Evolutionary conservation across 2,888 invertebrate genomes (phyloP).

Genomic region (Serrognathus titanus): DNA sequence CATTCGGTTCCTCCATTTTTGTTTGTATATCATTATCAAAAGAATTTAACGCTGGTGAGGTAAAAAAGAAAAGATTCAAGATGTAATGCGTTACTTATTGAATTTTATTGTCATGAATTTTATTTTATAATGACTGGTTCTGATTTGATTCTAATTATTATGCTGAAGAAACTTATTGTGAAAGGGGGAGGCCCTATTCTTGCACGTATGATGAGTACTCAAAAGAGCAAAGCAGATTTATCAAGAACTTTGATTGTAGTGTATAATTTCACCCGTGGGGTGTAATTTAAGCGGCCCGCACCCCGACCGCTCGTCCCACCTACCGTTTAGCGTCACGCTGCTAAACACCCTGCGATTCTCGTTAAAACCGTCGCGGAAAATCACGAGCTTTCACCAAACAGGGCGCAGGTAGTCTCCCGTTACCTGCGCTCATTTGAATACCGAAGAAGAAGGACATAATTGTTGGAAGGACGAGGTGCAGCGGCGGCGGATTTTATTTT

Average conservation of each 20-base stretch:
- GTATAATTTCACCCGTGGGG: not conserved
- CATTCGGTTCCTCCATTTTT: too few species aligned
- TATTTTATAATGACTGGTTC: too few species aligned
- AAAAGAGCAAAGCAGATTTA: not conserved
- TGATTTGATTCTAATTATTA: too few species aligned
- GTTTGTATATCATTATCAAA: too few species aligned
- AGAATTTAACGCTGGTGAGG: too few species aligned
- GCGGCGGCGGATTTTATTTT: not conserved
- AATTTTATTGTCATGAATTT: too few species aligned
- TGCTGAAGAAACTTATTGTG: not conserved
- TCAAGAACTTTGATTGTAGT: not conserved
- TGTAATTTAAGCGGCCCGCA: conserved; percentile 6
- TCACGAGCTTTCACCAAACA: not conserved
- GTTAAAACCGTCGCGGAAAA: not conserved
- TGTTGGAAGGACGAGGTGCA: not conserved
- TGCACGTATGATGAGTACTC: not conserved
- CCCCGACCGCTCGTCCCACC: conserved; percentile 5
- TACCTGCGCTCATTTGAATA: not conserved
- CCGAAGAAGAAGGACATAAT: not conserved
- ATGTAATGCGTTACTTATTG: too few species aligned
- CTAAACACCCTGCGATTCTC: conserved; percentile 4
- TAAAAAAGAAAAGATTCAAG: too few species aligned
- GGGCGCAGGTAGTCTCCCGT: not conserved
- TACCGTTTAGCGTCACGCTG: conserved; percentile 15
- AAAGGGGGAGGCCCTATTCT: not conserved